These are phyloP conservation scores for Cryptophagus acutangulus DNA, from an alignment of 2,888 invertebrate species.

Conservation along the genomic window DNA sequence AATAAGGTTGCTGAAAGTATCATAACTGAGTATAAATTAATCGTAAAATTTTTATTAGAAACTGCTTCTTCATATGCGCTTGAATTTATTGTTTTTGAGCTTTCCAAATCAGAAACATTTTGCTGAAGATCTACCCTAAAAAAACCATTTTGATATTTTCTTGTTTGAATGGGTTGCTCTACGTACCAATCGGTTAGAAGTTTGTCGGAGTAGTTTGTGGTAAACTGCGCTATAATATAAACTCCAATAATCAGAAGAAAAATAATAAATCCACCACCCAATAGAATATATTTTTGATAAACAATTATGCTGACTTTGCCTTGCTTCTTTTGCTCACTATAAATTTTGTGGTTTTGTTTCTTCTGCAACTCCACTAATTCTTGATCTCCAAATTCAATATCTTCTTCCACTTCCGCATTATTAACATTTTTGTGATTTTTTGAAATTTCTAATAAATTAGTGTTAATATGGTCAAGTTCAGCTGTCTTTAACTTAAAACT, in stretches of 20 bases:
- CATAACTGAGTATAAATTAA: constrained; percentile 20
- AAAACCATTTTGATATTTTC: constrained; percentile 5
- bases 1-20: constrained; percentile 14
- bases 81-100: constrained; percentile 15
- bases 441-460: constrained; percentile 6
- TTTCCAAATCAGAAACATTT: constrained; percentile 10
- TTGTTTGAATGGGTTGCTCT: constrained; percentile 17
- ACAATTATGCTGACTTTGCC: constrained; percentile 31
- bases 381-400: not conserved
- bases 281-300: constrained; percentile 34
- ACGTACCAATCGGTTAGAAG: constrained; percentile 32
- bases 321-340: constrained; percentile 29
- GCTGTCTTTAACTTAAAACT: constrained; percentile 12
- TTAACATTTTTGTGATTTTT: constrained; percentile 2
- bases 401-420: constrained; percentile 11
- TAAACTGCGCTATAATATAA: constrained; percentile 28
- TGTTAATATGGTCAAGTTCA: not conserved
- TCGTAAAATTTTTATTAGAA: constrained; percentile 7
- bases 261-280: constrained; percentile 31
- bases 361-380: constrained; percentile 5
- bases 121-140: constrained; percentile 15
- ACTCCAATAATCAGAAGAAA: constrained; percentile 26
- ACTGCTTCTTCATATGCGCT: constrained; percentile 6
- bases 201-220: constrained; percentile 27
- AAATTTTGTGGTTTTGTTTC: constrained; percentile 19